Evolutionary conservation across 2,888 invertebrate genomes (phyloP).

Genomic region (Hoplodrina blanda): DNA sequence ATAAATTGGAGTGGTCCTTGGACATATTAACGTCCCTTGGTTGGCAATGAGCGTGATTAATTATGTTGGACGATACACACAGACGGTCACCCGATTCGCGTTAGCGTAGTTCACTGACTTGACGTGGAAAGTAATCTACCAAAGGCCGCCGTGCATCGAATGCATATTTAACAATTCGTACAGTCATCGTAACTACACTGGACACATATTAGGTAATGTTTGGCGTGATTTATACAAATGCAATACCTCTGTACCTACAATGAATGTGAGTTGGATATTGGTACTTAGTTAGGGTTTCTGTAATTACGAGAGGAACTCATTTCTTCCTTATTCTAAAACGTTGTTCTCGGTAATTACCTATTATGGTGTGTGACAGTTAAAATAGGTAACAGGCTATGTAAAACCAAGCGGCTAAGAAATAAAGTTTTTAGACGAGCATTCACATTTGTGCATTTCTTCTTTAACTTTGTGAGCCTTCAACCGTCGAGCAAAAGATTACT

Average conservation of each 20-base stretch:
- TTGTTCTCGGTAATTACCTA: no score
- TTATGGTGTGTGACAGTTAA: no score
- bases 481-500: no score
- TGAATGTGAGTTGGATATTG: conserved; percentile 24
- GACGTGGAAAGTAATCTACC: conserved; percentile 61
- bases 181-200: conserved; percentile 37
- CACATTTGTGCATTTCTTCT: no score
- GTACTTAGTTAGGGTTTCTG: conserved; percentile 15
- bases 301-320: background rate
- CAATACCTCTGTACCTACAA: conserved; percentile 32
- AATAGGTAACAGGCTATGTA: no score
- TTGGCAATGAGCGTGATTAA: conserved; percentile 83
- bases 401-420: no score
- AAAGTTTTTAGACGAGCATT: background rate
- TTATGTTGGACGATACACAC: conserved; percentile 79
- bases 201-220: conserved; percentile 52
- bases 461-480: background rate
- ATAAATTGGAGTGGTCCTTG: conserved; percentile 86
- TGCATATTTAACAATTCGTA: conserved; percentile 57
- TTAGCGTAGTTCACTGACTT: conserved; percentile 85
- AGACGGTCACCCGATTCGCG: conserved; percentile 81
- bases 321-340: no score
- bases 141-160: conserved; percentile 61
- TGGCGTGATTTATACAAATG: conserved; percentile 45
- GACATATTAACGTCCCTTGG: conserved; percentile 83